Evolutionary conservation across 2,797 vertebrate species (phyloP), one percentile per base, ranked within the genome.

Genomic region (Parambassis ranga): DNA sequence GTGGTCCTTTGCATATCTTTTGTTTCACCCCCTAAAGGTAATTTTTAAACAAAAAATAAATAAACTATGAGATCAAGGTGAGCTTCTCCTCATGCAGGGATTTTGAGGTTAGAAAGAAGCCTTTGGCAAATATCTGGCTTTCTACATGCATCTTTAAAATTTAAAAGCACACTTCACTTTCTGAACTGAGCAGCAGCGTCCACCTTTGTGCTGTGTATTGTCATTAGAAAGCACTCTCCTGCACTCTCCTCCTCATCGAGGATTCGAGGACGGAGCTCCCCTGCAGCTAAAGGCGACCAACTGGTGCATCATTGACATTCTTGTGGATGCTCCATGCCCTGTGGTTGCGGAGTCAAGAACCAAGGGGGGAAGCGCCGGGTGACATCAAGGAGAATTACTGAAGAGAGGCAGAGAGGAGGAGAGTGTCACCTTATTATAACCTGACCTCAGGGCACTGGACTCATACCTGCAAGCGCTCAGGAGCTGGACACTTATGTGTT

Each of bases 341-440:
- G 39, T 2, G 20, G 59, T 60, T 79, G 75, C 75, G 35, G 0
- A 13, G 49, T 57, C 60, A 41, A 28, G 15, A 81, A 68, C 73
- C 23, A 59, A n/a, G n/a, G 64, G 53, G 19, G 55, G 58, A 53
- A 42, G 60, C 1, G 71, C 65, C 44, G 69, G 71, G 46, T 77
- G 63, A 71, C 84, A 86, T 75, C 81, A 77, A 64, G 72, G 3
- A 46, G 66, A 91, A 88, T 89, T 43, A 86, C 52, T 75, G 83
- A 88, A 82, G 60, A 90, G 87, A 49, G 73, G 39, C 42, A 86
- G 18, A 56, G 52, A 82, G 52, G 75, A 75, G 78, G 72, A 70
- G 65, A 80, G 39, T 87, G 47, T 87, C 84, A 89, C 78, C 73
- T 91, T 90, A 88, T 87, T 89, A 88, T 90, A 93, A 91, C 55